phyloP scores from a whole-genome alignment of 2,113 vertebrate species.

The Dicentrarchus labrax region DNA sequence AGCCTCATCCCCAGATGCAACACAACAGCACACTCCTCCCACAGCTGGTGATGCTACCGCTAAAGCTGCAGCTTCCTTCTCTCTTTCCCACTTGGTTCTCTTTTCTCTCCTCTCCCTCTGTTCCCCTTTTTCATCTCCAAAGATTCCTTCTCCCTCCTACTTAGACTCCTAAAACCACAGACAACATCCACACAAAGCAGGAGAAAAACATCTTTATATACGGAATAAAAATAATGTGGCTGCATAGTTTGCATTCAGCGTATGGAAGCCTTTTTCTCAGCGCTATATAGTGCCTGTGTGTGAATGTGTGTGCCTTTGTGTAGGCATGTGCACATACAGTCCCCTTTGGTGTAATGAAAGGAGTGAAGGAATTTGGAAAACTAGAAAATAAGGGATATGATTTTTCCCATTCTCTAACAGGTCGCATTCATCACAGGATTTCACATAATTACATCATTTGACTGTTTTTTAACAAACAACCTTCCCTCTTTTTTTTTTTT shows the following conservation, averaged over 20 bases:
- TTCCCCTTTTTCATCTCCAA: conserved; percentile 53
- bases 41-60: conserved; percentile 77
- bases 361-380: conserved; percentile 36
- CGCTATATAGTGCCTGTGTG: background rate
- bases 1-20: conserved; percentile 83
- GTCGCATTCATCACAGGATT: conserved; percentile 70
- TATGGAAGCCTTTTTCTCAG: background rate
- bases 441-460: conserved; percentile 80
- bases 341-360: conserved; percentile 24
- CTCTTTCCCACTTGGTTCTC: conserved; percentile 65
- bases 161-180: conserved; percentile 63
- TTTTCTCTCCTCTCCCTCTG: conserved; percentile 39
- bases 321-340: conserved; percentile 2
- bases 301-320: conserved; percentile 27
- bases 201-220: conserved; percentile 25
- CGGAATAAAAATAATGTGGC: conserved; percentile 29
- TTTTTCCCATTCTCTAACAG: conserved; percentile 26
- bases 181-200: conserved; percentile 37
- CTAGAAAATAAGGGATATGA: conserved; percentile 26
- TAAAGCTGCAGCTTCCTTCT: conserved; percentile 76
- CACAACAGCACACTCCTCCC: conserved; percentile 83
- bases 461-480: conserved; percentile 42
- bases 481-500: conserved; percentile 28
- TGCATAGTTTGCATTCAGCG: conserved; percentile 14
- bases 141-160: conserved; percentile 59